Percentiles rank a stretch among this genome's conserved stretches.
phyloP scores from a whole-genome alignment of 2,113 vertebrate genomes.

The Psephotus haematonotus region DNA sequence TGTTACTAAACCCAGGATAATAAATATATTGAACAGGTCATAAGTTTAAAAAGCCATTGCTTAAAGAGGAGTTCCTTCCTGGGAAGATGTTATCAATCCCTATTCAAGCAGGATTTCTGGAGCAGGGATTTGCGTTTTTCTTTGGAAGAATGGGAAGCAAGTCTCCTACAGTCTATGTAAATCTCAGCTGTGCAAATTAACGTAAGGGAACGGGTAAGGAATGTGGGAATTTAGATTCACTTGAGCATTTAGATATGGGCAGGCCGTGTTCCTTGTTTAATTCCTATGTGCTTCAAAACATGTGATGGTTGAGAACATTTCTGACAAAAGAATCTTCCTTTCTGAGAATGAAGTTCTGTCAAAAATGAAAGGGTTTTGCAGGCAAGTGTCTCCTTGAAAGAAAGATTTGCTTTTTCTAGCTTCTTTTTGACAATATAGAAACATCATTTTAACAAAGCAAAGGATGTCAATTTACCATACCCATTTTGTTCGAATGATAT shows the following conservation, averaged over 20 bases:
- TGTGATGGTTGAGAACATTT: slow-evolving; percentile 13
- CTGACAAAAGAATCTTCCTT: slow-evolving; percentile 37
- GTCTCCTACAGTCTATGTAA: background rate
- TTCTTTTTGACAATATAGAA: slow-evolving; percentile 33
- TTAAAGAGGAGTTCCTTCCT: slow-evolving; percentile 37
- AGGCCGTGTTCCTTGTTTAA: background rate
- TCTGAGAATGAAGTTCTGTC: background rate
- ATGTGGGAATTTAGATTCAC: background rate
- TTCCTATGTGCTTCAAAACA: slow-evolving; percentile 1
- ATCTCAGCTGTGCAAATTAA: background rate
- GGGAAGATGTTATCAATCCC: slow-evolving; percentile 15
- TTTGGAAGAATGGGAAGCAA: background rate
- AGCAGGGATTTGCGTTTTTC: background rate
- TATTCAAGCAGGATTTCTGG: slow-evolving; percentile 6
- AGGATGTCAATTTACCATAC: slow-evolving; percentile 12
- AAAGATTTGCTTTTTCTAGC: background rate
- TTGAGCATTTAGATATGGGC: background rate
- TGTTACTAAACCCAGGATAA: background rate
- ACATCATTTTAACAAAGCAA: slow-evolving; percentile 11
- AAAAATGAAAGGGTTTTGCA: slow-evolving; percentile 51
- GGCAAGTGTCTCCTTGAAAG: background rate
- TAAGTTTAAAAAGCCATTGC: background rate
- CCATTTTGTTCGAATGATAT: slow-evolving; percentile 6
- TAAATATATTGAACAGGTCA: background rate
- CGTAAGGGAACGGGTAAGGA: background rate